Base-by-base conservation (phyloP, 2,888 invertebrate species). In the Acleris literana region DNA sequence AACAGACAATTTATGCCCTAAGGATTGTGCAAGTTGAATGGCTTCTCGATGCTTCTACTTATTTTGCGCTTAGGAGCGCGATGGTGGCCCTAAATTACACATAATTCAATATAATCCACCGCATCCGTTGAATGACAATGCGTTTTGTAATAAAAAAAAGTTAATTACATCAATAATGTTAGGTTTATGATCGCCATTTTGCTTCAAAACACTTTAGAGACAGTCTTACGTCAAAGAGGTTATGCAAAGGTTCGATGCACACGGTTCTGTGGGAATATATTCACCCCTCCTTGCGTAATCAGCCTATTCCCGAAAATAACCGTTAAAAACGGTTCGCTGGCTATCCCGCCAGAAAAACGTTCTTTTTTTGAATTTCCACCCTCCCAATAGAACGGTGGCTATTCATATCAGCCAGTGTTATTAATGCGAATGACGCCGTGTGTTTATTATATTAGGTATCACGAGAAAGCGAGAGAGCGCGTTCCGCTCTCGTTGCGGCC, bases 401-500 rank as follows among this genome's bases (percentile, higher is more conserved):
- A 55, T 43, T 7, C 55, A 43, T 43, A 55, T 29, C 44, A 44
- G 43, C 46, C 57, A 57, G 44, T 25, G 43, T 61, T 61, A 63
- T 57, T 63, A 66, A 61, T 33, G 29, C 49, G 51, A 62, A 61
- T 62, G 66, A 66, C 66, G 61, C 56, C 20, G 49, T 63, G 49
- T 63, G 58, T 64, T 66, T 65, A 57, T 64, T 65, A 59, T 60
- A 59, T 60, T 59, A 59, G 51, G 16, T 22, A 29, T 16, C 49
- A 54, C 58, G 55, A 62, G 80, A 85, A 84, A 84, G 84, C 76
- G 79, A 84, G 81, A 81, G 81, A 83, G 82, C 57, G 66, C 60
- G 85, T 85, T 82, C 86, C 85, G 88, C 82, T 86, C 86, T 86
- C 84, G 72, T 87, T 85, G 62, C 53, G 53, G 33, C 69, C 72